Conservation (phyloP, 1,140 invertebrate species). For the Propsilocerus akamusi region DNA sequence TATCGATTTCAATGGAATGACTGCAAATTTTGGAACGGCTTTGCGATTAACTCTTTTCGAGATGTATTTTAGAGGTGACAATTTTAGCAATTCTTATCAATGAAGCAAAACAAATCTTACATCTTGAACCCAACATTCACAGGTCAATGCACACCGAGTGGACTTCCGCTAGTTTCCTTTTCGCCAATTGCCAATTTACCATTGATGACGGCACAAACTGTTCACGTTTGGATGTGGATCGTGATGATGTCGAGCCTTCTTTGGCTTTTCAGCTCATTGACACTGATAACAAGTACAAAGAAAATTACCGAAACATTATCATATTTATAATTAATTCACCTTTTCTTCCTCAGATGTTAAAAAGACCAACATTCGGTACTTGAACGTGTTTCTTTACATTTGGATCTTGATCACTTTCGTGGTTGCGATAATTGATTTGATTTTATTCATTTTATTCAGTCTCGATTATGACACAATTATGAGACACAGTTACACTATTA, state of each 20-base stretch:
- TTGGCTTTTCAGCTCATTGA: conserved; percentile 8
- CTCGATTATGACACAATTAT: conserved; percentile 15
- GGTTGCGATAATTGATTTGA: conserved; percentile 19
- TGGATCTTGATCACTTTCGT: conserved; percentile 15
- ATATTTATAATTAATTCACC: neutral
- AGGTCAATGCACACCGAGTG: neutral
- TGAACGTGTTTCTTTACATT: conserved; percentile 4
- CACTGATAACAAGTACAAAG: conserved; percentile 6
- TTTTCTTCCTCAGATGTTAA: conserved; percentile 2
- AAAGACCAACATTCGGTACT: neutral
- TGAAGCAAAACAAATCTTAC: neutral
- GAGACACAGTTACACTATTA: conserved; percentile 10
- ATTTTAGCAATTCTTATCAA: neutral
- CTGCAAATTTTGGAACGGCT: neutral
- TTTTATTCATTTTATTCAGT: conserved; percentile 19
- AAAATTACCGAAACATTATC: neutral
- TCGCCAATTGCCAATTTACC: neutral
- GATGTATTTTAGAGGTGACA: conserved; percentile 2
- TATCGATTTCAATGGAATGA: neutral
- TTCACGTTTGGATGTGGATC: conserved; percentile 9
- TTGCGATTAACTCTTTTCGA: conserved; percentile 2
- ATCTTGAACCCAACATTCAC: neutral
- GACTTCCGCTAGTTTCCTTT: neutral
- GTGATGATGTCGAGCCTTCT: conserved; percentile 5
- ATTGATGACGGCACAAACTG: conserved; percentile 3